Conservation (phyloP, 2,113 vertebrate genomes). For the Spizaetus ornatus region DNA sequence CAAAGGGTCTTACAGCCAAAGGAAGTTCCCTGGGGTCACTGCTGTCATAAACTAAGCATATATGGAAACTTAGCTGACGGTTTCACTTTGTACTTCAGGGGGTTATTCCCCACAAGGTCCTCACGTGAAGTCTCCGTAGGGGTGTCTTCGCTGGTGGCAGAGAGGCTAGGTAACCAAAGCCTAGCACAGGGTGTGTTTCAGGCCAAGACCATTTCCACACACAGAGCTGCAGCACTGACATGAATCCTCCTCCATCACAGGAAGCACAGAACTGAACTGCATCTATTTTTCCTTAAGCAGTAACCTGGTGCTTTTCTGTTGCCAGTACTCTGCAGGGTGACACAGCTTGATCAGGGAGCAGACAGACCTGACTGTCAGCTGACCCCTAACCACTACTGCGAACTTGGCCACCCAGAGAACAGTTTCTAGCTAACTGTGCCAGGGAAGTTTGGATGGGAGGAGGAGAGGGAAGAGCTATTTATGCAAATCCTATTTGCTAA, state of each 20-base stretch:
- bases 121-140: rapidly evolving
- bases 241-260: background rate
- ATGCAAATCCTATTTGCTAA: background rate
- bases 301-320: background rate
- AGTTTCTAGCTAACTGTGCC: background rate
- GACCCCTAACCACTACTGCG: background rate
- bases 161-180: background rate
- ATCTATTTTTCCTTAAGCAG: background rate
- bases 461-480: background rate
- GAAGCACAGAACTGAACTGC: background rate
- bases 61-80: background rate
- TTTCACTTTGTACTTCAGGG: background rate
- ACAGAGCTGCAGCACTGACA: background rate
- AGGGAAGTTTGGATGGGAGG: background rate
- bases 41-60: background rate
- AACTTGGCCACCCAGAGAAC: background rate
- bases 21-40: background rate
- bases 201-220: background rate
- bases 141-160: background rate
- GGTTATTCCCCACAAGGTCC: background rate
- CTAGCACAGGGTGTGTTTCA: background rate
- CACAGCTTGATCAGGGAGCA: background rate
- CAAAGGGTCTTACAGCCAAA: background rate
- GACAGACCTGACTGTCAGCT: background rate
- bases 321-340: background rate